Percentiles rank a stretch among this genome's conserved stretches.
Evolutionary conservation across 1,140 invertebrate genomes (phyloP).

Genomic region (Bradysia coprophila): DNA sequence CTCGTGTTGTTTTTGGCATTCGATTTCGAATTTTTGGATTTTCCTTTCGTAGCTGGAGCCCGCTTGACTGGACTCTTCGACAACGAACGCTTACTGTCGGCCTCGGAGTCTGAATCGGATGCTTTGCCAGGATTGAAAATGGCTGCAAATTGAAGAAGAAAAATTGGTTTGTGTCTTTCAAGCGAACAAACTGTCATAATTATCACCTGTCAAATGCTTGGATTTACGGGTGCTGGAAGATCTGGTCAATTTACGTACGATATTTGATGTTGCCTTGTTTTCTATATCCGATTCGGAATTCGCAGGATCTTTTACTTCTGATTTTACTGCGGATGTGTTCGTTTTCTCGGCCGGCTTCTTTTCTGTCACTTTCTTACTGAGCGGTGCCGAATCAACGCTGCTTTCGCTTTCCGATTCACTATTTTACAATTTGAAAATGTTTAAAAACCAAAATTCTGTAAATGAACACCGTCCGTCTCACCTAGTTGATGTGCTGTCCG

Average conservation of each 20-base stretch:
- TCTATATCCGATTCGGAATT: slow-evolving; percentile 23
- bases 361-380: slow-evolving; percentile 3
- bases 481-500: not conserved
- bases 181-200: not conserved
- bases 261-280: slow-evolving; percentile 8
- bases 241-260: slow-evolving; percentile 30
- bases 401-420: not conserved
- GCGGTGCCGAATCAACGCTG: not conserved
- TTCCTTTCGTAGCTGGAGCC: slow-evolving; percentile 13
- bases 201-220: slow-evolving; percentile 29
- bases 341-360: slow-evolving; percentile 12
- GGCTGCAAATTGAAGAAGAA: not conserved
- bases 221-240: slow-evolving; percentile 32
- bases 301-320: slow-evolving; percentile 11
- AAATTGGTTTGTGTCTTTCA: not conserved
- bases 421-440: too few species aligned
- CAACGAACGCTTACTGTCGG: slow-evolving; percentile 29
- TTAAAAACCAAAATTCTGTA: too few species aligned
- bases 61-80: slow-evolving; percentile 42
- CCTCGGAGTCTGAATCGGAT: slow-evolving; percentile 27
- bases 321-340: slow-evolving; percentile 5
- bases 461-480: too few species aligned
- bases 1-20: slow-evolving; percentile 24
- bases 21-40: slow-evolving; percentile 8
- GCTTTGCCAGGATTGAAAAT: slow-evolving; percentile 1